Evolutionary conservation across 2,113 vertebrate species (phyloP).

Genomic region (Prolemur simus): DNA sequence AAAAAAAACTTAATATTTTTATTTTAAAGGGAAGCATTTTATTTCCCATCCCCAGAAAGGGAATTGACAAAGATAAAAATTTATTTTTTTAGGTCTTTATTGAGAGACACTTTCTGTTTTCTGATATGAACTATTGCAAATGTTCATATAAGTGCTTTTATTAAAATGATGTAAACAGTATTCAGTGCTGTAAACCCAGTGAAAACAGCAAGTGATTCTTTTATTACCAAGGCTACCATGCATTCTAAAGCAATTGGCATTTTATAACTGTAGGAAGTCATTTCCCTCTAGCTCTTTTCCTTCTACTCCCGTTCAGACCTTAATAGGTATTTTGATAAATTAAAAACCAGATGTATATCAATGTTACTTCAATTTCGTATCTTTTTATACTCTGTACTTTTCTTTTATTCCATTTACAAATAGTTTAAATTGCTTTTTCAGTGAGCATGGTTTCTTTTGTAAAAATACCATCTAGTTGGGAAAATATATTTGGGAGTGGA

Average conservation of each 20-base stretch:
- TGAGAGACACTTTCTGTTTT: conserved; percentile 58
- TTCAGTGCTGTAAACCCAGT: conserved; percentile 40
- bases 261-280: conserved; percentile 13
- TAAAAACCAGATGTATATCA: conserved; percentile 36
- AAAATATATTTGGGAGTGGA: neutral
- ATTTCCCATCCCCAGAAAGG: conserved; percentile 57
- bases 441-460: conserved; percentile 3
- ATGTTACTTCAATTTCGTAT: conserved; percentile 16
- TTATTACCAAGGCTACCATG: neutral
- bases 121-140: conserved; percentile 4
- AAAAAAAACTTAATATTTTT: conserved; percentile 7
- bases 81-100: conserved; percentile 67
- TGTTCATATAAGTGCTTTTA: conserved; percentile 54
- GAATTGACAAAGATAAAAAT: conserved; percentile 22
- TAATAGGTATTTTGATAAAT: conserved; percentile 32
- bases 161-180: conserved; percentile 38
- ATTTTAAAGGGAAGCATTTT: conserved; percentile 50
- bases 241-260: neutral
- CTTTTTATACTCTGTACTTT: neutral
- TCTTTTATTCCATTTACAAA: conserved; percentile 31
- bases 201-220: conserved; percentile 40
- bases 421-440: conserved; percentile 32
- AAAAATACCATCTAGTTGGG: neutral
- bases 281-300: conserved; percentile 7
- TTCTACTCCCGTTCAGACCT: neutral